A percentile compares a stretch with the other conserved stretches of the same genome.
Conservation (phyloP, 2,888 invertebrate genomes). For the Digitonthophagus gazella region DNA sequence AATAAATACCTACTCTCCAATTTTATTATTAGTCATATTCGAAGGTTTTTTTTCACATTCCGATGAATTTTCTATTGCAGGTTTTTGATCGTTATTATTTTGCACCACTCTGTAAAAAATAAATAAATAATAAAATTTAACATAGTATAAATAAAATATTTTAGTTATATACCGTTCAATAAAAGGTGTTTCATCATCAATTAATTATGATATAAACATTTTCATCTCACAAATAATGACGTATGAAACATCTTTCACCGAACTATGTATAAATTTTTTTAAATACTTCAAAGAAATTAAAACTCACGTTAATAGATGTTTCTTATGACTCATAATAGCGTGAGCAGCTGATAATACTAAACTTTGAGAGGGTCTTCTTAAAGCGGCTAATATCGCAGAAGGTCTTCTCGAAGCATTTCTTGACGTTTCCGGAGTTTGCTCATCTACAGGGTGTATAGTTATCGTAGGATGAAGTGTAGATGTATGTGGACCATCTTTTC, state of each 20-base stretch:
- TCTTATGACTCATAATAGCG: constrained; percentile 46
- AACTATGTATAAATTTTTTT: background rate
- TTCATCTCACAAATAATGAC: background rate
- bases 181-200: no score
- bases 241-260: no score
- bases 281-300: constrained; percentile 1
- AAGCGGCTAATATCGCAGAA: constrained; percentile 63
- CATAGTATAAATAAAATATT: no score
- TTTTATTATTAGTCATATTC: constrained; percentile 49
- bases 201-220: background rate
- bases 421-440: background rate
- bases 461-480: background rate
- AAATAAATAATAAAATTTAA: no score
- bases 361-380: constrained; percentile 61
- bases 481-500: background rate
- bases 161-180: no score
- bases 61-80: constrained; percentile 29
- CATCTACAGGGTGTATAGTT: background rate
- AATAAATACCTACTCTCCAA: constrained; percentile 51
- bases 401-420: constrained; percentile 54
- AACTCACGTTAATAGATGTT: constrained; percentile 41
- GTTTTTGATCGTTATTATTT: constrained; percentile 36
- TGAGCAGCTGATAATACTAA: constrained; percentile 58
- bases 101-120: constrained; percentile 35
- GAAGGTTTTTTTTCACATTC: constrained; percentile 39